Evolutionary conservation across 2,113 vertebrate species (phyloP).

Genomic region (Procapra przewalskii): DNA sequence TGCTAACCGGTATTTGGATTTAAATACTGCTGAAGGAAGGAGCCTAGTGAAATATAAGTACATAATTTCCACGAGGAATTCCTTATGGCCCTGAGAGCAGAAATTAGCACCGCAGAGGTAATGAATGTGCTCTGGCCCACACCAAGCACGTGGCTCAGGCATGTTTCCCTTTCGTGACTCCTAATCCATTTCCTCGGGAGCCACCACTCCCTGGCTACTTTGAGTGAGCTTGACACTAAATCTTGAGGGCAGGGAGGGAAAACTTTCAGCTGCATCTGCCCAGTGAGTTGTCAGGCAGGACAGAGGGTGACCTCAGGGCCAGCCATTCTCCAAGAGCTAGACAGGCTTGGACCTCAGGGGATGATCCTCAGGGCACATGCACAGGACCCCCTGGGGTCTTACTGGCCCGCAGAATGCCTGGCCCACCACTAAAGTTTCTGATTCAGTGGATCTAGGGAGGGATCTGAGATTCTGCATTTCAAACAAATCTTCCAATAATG

Average conservation of each 20-base stretch:
- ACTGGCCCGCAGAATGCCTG: not conserved
- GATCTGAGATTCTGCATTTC: not conserved
- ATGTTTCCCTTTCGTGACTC: not conserved
- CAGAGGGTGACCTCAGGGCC: not conserved
- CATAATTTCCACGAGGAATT: not conserved
- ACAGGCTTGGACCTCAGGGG: fast-evolving
- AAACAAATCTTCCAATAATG: not conserved
- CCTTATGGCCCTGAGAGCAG: not conserved
- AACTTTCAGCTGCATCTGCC: not conserved
- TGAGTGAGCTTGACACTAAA: not conserved
- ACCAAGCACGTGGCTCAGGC: fast-evolving
- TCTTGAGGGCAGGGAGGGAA: not conserved
- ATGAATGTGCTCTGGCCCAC: not conserved
- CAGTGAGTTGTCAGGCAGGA: not conserved
- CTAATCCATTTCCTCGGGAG: not conserved
- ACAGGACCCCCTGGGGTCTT: not conserved
- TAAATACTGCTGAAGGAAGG: not conserved
- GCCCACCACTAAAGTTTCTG: not conserved
- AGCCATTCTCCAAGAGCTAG: not conserved
- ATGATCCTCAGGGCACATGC: not conserved
- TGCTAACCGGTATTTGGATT: conserved; percentile 19
- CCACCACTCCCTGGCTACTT: not conserved
- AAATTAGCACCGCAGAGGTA: not conserved
- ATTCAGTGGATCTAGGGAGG: not conserved
- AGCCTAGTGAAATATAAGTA: not conserved